Evolutionary conservation across 2,888 invertebrate genomes (phyloP).

Genomic region (Nomada lathburiana): DNA sequence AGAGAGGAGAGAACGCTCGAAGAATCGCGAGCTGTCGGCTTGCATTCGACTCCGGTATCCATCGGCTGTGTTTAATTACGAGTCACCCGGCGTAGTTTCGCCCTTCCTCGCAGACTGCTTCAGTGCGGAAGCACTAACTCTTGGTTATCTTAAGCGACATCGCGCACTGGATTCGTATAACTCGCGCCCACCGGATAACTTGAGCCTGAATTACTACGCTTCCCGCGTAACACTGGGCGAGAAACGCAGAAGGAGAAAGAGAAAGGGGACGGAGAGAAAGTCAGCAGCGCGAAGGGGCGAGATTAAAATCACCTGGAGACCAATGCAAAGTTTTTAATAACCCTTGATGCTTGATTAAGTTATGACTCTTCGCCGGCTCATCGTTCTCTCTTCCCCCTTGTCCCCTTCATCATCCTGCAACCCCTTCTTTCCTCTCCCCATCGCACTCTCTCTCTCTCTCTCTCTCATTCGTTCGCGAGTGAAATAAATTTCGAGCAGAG

Average conservation of each 20-base stretch:
- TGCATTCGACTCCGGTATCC: slow-evolving; percentile 65
- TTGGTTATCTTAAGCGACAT: slow-evolving; percentile 79
- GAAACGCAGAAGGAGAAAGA: slow-evolving; percentile 7
- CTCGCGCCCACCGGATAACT: slow-evolving; percentile 75
- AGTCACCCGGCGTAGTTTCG: slow-evolving; percentile 71
- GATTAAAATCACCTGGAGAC: slow-evolving; percentile 79
- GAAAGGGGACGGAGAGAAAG: not conserved
- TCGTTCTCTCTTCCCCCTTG: slow-evolving; percentile 32
- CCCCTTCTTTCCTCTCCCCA: slow-evolving; percentile 1
- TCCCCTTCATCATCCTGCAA: not conserved
- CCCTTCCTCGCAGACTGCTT: slow-evolving; percentile 64
- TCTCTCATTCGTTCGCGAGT: slow-evolving; percentile 43
- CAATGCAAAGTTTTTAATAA: slow-evolving; percentile 81
- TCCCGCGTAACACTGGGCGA: slow-evolving; percentile 23
- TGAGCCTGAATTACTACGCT: slow-evolving; percentile 72
- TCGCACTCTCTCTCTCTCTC: slow-evolving; percentile 42
- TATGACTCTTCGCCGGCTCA: slow-evolving; percentile 67
- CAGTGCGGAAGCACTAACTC: slow-evolving; percentile 76
- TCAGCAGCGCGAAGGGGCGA: slow-evolving; percentile 56
- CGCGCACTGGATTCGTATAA: slow-evolving; percentile 78
- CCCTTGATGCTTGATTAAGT: slow-evolving; percentile 81
- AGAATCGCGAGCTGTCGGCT: slow-evolving; percentile 56
- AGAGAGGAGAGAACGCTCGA: slow-evolving; percentile 33
- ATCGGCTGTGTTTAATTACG: slow-evolving; percentile 75
- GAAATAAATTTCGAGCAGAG: slow-evolving; percentile 67